Percentiles rank a stretch among this genome's conserved stretches.
phyloP scores from a whole-genome alignment of 2,797 vertebrate species.

The Sebastes trivittatus region DNA sequence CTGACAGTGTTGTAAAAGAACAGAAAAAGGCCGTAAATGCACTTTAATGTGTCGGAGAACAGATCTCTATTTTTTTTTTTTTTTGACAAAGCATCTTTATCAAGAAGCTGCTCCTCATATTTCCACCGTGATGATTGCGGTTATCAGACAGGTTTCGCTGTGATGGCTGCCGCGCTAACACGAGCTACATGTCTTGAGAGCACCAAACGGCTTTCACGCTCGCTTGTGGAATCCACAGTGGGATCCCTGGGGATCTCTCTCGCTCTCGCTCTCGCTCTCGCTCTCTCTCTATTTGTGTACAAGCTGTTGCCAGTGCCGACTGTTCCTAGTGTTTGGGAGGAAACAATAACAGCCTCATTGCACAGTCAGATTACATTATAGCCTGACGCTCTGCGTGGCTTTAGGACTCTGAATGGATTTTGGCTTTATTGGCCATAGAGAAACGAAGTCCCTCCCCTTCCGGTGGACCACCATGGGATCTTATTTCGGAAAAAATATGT shows the following conservation, averaged over 20 bases:
- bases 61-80: neutral
- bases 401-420: slow-evolving; percentile 33
- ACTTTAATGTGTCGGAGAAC: slow-evolving; percentile 37
- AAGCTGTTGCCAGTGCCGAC: slow-evolving; percentile 68
- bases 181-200: slow-evolving; percentile 47
- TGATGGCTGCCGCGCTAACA: slow-evolving; percentile 46
- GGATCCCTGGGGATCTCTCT: slow-evolving; percentile 67
- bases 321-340: slow-evolving; percentile 68
- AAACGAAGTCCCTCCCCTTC: too few species aligned
- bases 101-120: slow-evolving; percentile 35
- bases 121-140: slow-evolving; percentile 40
- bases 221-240: slow-evolving; percentile 56
- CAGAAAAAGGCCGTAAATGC: slow-evolving; percentile 13
- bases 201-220: slow-evolving; percentile 52
- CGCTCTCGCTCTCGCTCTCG: slow-evolving; percentile 29
- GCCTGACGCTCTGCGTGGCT: slow-evolving; percentile 25
- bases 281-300: slow-evolving; percentile 68
- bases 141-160: slow-evolving; percentile 42
- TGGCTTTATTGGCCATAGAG: slow-evolving; percentile 16
- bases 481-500: too few species aligned
- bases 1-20: slow-evolving; percentile 17
- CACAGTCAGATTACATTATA: slow-evolving; percentile 75
- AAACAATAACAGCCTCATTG: slow-evolving; percentile 73
- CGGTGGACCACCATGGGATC: too few species aligned
- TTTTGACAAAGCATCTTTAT: slow-evolving; percentile 44